Base-by-base conservation (phyloP, 2,113 vertebrate species). In the Callipepla californica region DNA sequence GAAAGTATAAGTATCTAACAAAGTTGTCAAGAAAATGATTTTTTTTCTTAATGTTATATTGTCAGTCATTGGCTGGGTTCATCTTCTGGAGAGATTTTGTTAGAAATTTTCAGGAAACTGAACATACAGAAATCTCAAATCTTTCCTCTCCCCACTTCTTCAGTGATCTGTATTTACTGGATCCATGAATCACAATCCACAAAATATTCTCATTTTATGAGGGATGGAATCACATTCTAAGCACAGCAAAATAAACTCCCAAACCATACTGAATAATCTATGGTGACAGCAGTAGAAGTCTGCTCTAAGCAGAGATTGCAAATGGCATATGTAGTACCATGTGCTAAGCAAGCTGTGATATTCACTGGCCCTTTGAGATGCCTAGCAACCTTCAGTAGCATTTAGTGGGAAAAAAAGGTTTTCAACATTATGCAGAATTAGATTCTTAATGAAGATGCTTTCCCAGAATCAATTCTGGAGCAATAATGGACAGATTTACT, bases 281-380 rank as follows among this genome's bases (percentile, higher is more conserved):
- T 6, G 81, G 67, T 80, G 78, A 87, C 81, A 93, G 81, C 78
- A 91, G 59, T 34, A 89, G 57, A 93, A 85, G 75, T 55, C 65
- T 95, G 42, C 55, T 87, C 72, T 80, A 70, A 47, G 80, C 75
- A 12, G 72, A 85, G 80, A 87, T 25, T 87, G 42, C 75, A 87
- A 83, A 62, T 63, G 68, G 57, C 93, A 91, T 93, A 89, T 70
- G 85, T 15, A 77, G 47, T 65, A 50, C 59, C 81, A 89, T 78
- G 93, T 89, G 87, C 75, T 80, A 82, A 82, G 68, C 79, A 96
- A 95, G 95, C 94, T 91, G 81, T 92, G 82, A 61, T 4, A 89
- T 85, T 73, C 79, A 70, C 81, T 80, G 87, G 77, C 85, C 68
- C 89, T 93, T 77, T 22, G 68, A 92, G 44, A 40, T 63, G 79